Percentiles rank a stretch among this genome's conserved stretches.
phyloP scores from a whole-genome alignment of 2,113 vertebrate genomes.

The Leptobrachium ailaonicum region DNA sequence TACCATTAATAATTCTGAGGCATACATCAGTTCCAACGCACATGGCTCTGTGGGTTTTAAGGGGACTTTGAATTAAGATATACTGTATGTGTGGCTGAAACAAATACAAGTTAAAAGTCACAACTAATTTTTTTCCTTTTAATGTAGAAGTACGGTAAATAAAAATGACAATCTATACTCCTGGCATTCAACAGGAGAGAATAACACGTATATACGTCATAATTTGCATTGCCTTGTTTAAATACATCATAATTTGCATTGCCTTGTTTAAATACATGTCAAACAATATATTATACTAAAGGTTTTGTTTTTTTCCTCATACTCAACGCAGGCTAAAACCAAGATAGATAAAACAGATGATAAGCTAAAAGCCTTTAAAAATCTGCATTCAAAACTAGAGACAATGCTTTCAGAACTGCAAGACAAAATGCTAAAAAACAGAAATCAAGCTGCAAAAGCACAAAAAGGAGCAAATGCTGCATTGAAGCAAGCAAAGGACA shows the following conservation, averaged over 20 bases:
- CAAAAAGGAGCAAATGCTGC: slow-evolving; percentile 61
- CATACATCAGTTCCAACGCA: too few species aligned
- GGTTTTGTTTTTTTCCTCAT: slow-evolving; percentile 9
- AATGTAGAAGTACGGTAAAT: too few species aligned
- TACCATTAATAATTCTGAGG: too few species aligned
- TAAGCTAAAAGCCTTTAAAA: slow-evolving; percentile 56
- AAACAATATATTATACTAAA: slow-evolving; percentile 35
- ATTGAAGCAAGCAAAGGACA: slow-evolving; percentile 40
- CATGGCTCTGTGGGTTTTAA: too few species aligned
- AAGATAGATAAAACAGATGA: slow-evolving; percentile 59
- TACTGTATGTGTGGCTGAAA: too few species aligned
- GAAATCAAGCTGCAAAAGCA: slow-evolving; percentile 56
- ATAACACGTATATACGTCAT: too few species aligned
- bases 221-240: not conserved
- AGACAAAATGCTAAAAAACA: slow-evolving; percentile 66
- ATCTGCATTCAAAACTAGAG: slow-evolving; percentile 56
- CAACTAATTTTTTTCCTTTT: too few species aligned
- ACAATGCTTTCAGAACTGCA: slow-evolving; percentile 62
- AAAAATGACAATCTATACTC: too few species aligned
- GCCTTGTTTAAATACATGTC: not conserved
- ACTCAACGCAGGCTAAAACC: slow-evolving; percentile 63
- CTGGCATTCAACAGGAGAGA: too few species aligned
- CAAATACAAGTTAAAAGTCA: too few species aligned
- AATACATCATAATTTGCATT: too few species aligned
- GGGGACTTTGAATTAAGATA: too few species aligned